These are phyloP conservation scores for Drosophila ogumai DNA, from an alignment of 1,140 invertebrate genomes.

Conservation along the genomic window DNA sequence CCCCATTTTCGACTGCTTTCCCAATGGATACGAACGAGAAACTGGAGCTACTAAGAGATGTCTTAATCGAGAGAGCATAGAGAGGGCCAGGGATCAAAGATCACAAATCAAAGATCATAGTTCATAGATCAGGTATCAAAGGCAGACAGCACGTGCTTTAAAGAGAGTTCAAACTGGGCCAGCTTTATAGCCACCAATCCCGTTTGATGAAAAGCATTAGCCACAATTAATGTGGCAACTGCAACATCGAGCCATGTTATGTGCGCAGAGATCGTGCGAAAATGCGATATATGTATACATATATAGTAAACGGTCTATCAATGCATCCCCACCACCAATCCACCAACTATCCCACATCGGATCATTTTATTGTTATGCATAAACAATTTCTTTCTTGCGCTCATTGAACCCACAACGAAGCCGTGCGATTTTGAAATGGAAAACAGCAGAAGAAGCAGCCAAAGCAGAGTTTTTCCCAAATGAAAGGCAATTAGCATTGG, in stretches of 20 bases:
- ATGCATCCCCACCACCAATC: constrained; percentile 9
- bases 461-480: constrained; percentile 21
- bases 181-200: constrained; percentile 4
- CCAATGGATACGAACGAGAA: not conserved
- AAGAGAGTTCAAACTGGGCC: constrained; percentile 7
- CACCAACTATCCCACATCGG: constrained; percentile 12
- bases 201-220: constrained; percentile 45
- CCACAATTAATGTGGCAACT: constrained; percentile 30
- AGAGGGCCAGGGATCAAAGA: not conserved
- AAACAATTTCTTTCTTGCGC: constrained; percentile 32
- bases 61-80: not conserved
- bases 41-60: not conserved
- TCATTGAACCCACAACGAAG: constrained; percentile 39
- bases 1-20: not conserved
- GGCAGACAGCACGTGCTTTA: constrained; percentile 11
- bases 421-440: constrained; percentile 48
- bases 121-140: not conserved
- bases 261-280: constrained; percentile 38
- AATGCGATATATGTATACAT: constrained; percentile 19
- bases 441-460: constrained; percentile 7
- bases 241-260: constrained; percentile 10
- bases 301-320: constrained; percentile 37
- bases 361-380: constrained; percentile 45
- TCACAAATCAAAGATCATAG: not conserved
- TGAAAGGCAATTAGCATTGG: constrained; percentile 36